phyloP scores from a whole-genome alignment of 1,140 invertebrate genomes.

The Pachyrhynchus sulphureomaculatus region DNA sequence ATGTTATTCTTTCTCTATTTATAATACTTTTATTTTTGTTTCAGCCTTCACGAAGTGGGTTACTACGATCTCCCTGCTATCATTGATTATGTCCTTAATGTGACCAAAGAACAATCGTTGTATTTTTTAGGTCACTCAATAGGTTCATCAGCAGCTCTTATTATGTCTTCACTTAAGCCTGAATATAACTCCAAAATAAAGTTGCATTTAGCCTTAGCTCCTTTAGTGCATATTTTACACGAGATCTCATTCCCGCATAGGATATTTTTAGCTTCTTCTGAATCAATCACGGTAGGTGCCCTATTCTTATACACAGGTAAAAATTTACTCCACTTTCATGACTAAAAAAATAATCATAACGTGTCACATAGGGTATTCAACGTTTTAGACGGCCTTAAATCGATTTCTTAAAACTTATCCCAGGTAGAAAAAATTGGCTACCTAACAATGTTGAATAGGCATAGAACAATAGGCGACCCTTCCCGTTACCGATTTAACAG shows the following conservation, averaged over 20 bases:
- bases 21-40: constrained; percentile 25
- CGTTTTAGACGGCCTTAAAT: too few species aligned
- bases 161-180: constrained; percentile 53
- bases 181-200: constrained; percentile 59
- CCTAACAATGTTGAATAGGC: too few species aligned
- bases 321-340: too few species aligned
- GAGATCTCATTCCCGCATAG: constrained; percentile 28
- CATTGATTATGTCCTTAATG: constrained; percentile 58
- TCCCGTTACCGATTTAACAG: too few species aligned
- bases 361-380: too few species aligned
- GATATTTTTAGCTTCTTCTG: constrained; percentile 27
- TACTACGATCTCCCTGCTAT: constrained; percentile 61
- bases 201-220: constrained; percentile 57
- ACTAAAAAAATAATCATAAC: too few species aligned
- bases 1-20: too few species aligned
- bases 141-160: constrained; percentile 56
- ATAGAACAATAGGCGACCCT: too few species aligned
- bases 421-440: too few species aligned
- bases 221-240: constrained; percentile 52
- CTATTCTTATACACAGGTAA: too few species aligned
- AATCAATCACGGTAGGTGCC: constrained; percentile 31
- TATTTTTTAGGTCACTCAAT: constrained; percentile 63
- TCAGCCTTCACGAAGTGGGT: constrained; percentile 50
- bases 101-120: constrained; percentile 54
- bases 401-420: too few species aligned